These are phyloP conservation scores for Phalacrocorax pelagicus DNA, from an alignment of 2,113 vertebrate species.

Conservation along the genomic window DNA sequence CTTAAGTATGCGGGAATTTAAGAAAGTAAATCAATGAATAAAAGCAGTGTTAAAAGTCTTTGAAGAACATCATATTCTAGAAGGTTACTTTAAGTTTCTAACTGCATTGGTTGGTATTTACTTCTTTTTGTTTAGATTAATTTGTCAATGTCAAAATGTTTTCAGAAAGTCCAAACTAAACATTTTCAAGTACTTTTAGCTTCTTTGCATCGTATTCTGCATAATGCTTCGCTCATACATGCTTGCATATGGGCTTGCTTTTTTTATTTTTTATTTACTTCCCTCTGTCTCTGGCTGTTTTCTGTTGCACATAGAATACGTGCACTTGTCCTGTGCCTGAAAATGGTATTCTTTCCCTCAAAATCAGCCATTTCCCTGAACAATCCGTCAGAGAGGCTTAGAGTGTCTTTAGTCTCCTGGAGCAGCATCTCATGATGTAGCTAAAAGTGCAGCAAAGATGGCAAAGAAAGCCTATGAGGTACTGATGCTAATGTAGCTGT, in stretches of 20 bases:
- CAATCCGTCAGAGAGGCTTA: not conserved
- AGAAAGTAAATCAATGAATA: not conserved
- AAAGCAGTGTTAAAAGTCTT: not conserved
- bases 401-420: not conserved
- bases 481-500: not conserved
- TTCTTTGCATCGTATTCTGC: not conserved
- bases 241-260: not conserved
- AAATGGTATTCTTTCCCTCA: not conserved
- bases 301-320: not conserved
- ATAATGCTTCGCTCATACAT: not conserved
- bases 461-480: not conserved
- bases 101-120: not conserved
- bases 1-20: not conserved
- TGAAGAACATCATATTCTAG: not conserved
- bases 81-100: not conserved
- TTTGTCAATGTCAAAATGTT: not conserved
- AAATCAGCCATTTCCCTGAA: not conserved
- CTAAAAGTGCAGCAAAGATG: not conserved
- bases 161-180: not conserved
- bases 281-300: not conserved
- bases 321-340: not conserved
- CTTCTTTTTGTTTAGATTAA: not conserved
- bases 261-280: not conserved
- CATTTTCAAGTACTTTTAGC: not conserved
- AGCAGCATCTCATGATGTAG: not conserved